Base-by-base conservation (phyloP, 2,797 vertebrate genomes). In the Macropodus opercularis region DNA sequence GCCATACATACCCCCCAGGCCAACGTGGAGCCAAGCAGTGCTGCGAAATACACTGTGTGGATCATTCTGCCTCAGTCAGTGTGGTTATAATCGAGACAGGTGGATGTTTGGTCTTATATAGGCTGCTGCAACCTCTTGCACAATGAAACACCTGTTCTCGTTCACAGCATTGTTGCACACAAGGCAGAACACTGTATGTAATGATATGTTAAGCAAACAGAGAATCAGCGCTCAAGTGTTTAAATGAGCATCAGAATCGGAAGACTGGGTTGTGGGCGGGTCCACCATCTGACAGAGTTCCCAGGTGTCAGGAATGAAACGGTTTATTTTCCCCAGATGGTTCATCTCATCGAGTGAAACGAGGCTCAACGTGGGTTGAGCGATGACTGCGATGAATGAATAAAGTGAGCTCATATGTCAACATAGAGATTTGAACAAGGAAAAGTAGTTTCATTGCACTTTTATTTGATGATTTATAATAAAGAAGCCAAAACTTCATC, bases 31-130 rank as follows among this genome's bases (percentile, higher is more conserved):
- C 83, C 70, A 38, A 91, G 66, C 61, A 91, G 60, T 21, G 69
- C 48, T 8, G 87, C 58, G 64, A 81, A 75, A 63, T 72, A 70
- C 59, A 91, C 67, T 44, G 77, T 34, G 58, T 44, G 12, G 12
- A 87, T 84, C 88, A 90, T 91, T 53, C 14, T 86, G 83, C 32
- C 35, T 74, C 59, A 52, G 58, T 81, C 68, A 21, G 31, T 44
- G 51, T 58, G 18, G 27, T 57, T 70, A 62, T 76, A 66, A 38
- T 26, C 29, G n/a, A 54, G 57, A 27, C 4, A 7, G 40, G n/a
- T 35, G 23, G 23, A 60, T 49, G n/a, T 27, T 21, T 5, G 2
- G 18, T 34, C 43, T 80, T 89, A 83, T 90, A 89, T 85, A 89
- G 27, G 17, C 17, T 36, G 22, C 59, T 26, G 53, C 15, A 64